A percentile compares a stretch with the other conserved stretches of the same genome.
phyloP scores from a whole-genome alignment of 2,113 vertebrate genomes.

The Cyrtonyx montezumae region DNA sequence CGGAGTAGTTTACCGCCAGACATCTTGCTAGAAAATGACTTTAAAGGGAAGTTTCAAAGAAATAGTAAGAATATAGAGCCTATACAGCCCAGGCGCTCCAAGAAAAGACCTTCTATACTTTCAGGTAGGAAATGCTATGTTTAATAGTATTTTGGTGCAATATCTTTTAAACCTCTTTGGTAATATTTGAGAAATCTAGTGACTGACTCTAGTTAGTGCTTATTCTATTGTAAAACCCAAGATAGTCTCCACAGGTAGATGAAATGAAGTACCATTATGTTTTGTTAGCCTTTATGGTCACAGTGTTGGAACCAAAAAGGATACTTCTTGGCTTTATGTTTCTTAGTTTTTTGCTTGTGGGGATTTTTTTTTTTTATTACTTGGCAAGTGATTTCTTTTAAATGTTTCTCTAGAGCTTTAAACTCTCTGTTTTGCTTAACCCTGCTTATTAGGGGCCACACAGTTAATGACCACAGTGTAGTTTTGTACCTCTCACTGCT shows the following conservation, averaged over 20 bases:
- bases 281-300: neutral
- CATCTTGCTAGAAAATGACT: slow-evolving; percentile 82
- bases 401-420: slow-evolving; percentile 4
- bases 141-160: neutral
- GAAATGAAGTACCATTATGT: neutral
- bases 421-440: neutral
- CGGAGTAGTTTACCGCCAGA: slow-evolving; percentile 84
- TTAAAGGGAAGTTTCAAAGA: slow-evolving; percentile 84
- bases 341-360: neutral
- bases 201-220: neutral
- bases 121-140: slow-evolving; percentile 85
- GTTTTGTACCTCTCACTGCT: neutral
- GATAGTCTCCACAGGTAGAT: neutral
- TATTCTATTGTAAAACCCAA: neutral
- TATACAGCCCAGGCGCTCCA: slow-evolving; percentile 83
- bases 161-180: neutral
- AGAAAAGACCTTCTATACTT: slow-evolving; percentile 93
- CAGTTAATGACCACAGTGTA: neutral
- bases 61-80: slow-evolving; percentile 80
- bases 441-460: neutral
- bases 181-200: neutral
- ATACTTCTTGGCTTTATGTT: neutral
- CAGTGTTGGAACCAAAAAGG: neutral
- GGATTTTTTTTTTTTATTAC: neutral
- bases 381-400: neutral